Conservation (phyloP, 1,140 invertebrate species). For the Berghia stephanieae region DNA sequence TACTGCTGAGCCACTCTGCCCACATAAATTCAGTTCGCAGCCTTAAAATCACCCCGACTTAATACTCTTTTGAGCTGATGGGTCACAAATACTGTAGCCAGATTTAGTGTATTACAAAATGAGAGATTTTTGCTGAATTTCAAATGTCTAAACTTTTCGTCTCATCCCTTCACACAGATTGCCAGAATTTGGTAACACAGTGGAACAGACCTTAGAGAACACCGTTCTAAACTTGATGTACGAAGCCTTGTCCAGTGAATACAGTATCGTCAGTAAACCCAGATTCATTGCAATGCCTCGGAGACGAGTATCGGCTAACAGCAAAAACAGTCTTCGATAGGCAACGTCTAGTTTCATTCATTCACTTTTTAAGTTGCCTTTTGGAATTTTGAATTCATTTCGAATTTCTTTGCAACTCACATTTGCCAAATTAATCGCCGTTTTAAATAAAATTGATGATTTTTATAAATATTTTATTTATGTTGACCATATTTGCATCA, state of each 20-base stretch:
- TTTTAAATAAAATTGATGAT: neutral
- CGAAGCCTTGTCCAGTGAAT: conserved; percentile 63
- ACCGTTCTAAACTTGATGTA: conserved; percentile 62
- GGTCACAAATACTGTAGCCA: too few relatives aligned
- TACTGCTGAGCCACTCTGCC: too few relatives aligned
- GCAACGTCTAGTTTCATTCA: neutral
- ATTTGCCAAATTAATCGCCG: neutral
- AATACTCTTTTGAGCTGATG: too few relatives aligned
- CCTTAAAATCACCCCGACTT: too few relatives aligned
- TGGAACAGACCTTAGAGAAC: conserved; percentile 64
- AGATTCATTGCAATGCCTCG: conserved; percentile 64
- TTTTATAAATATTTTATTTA: neutral
- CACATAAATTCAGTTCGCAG: too few relatives aligned
- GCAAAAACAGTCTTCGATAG: neutral
- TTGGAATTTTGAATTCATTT: too few relatives aligned
- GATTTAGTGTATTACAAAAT: too few relatives aligned
- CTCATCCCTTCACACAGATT: too few relatives aligned
- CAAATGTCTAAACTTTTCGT: too few relatives aligned
- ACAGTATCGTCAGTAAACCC: conserved; percentile 64
- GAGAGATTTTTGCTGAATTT: too few relatives aligned
- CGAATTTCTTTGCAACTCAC: neutral
- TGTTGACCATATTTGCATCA: too few relatives aligned
- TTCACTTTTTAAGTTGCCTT: neutral
- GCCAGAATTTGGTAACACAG: conserved; percentile 57
- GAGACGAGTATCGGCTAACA: conserved; percentile 39